phyloP scores from a whole-genome alignment of 2,888 invertebrate genomes.

The Bellardia bayeri region DNA sequence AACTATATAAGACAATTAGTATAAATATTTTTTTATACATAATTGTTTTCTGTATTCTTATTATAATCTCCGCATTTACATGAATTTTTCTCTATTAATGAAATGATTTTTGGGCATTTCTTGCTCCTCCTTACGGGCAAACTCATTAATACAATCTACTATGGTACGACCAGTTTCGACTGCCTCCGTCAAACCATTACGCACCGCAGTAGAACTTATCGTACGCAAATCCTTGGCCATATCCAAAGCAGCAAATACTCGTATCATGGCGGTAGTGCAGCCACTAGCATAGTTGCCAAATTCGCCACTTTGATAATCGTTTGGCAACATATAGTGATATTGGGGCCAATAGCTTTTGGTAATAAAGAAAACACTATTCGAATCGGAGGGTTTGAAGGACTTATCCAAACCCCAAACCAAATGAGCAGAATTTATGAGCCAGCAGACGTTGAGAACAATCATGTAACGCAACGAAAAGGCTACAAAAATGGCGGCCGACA shows the following conservation, averaged over 20 bases:
- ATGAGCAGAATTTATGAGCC: conserved; percentile 90
- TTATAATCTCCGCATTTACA: conserved; percentile 74
- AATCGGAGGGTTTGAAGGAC: conserved; percentile 89
- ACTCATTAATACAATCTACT: conserved; percentile 86
- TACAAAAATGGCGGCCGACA: conserved; percentile 87
- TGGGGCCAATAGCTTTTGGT: conserved; percentile 91
- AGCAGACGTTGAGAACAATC: conserved; percentile 87
- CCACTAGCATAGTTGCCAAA: conserved; percentile 90
- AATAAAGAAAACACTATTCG: conserved; percentile 90
- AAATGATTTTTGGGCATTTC: conserved; percentile 85
- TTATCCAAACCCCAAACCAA: conserved; percentile 90
- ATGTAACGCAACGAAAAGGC: conserved; percentile 89
- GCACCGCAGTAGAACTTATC: conserved; percentile 87
- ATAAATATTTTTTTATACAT: neutral
- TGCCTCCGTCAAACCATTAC: conserved; percentile 87
- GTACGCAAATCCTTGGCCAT: conserved; percentile 88
- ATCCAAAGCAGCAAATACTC: conserved; percentile 89
- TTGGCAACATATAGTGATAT: conserved; percentile 91
- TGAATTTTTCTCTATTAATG: conserved; percentile 83
- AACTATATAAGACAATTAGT: neutral
- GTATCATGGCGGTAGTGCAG: conserved; percentile 88
- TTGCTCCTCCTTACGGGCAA: conserved; percentile 82
- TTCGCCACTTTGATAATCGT: conserved; percentile 93
- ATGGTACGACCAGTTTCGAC: conserved; percentile 86
- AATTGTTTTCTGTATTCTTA: neutral